Evolutionary conservation across 1,140 invertebrate genomes (phyloP), one percentile per base, ranked within the genome.

Genomic region (Drosophila mojavensis): DNA sequence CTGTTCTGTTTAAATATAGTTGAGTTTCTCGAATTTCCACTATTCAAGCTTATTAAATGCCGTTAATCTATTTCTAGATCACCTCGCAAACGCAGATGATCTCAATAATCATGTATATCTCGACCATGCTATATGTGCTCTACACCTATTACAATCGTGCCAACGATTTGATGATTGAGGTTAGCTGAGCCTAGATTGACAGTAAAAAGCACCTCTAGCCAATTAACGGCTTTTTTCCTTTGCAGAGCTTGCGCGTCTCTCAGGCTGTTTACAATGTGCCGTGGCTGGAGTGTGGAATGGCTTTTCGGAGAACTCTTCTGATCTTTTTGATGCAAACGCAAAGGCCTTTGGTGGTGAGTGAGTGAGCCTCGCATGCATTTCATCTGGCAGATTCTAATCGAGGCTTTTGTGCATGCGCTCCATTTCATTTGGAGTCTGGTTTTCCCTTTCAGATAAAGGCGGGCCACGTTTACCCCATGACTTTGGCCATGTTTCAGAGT

Each of bases 381-480:
- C 68, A 75, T 81, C 78, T 75, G 78, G 63, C 75, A 71, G 79
- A 88, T 77, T 79, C 53, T 88, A 88, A 86, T 88, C 76, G 68
- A 53, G 71, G 68, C 81, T 74, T 60, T 80, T 77, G 79, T 78
- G 74, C 70, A 48, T 86, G 60, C 79, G 71, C 78, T 89, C 75
- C 77, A 90, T 85, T 88, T 89, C 85, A 85, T 80, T 47, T 47
- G 10, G 43, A 47, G 51, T 67, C 60, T 71, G 54, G 48, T 69
- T 74, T 68, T 76, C 58, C 53, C 71, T 78, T 75, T 45, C 77
- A 92, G 91, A 88, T 92, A 66, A 88, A 73, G 72, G 76, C 81
- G 61, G 91, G 82, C 58, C 85, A 91, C 75, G 65, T 91, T 80
- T 91, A 91, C 78, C 89, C 91, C 78, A 92, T 92, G 91, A 90